Evolutionary conservation across 2,797 vertebrate genomes (phyloP).

Genomic region (Tinamus major): DNA sequence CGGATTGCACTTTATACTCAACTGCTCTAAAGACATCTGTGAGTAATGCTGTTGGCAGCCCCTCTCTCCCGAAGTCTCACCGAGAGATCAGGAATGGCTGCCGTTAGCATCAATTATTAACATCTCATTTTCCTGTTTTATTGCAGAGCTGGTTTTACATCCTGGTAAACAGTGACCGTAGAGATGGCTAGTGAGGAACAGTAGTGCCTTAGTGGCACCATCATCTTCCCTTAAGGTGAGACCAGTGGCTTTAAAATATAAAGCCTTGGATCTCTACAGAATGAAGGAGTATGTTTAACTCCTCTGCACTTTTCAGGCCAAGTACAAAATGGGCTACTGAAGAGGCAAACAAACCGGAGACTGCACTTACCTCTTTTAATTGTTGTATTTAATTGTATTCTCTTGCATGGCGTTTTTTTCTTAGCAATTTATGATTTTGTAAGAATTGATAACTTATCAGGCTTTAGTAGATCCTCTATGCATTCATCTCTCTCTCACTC

Average conservation of each 20-base stretch:
- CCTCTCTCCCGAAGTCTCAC: background rate
- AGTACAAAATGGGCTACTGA: background rate
- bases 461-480: constrained; percentile 52
- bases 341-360: background rate
- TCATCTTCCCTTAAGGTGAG: background rate
- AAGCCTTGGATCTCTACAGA: background rate
- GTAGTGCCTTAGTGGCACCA: constrained; percentile 1
- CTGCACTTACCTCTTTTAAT: background rate
- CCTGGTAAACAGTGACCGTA: background rate
- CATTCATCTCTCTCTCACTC: constrained; percentile 22
- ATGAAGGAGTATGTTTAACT: background rate
- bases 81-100: background rate
- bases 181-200: background rate
- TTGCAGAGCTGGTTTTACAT: background rate
- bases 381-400: background rate
- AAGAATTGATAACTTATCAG: constrained; percentile 56
- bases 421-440: constrained; percentile 12
- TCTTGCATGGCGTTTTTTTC: background rate
- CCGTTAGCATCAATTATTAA: background rate
- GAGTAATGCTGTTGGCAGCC: fast-evolving
- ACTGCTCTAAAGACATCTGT: background rate
- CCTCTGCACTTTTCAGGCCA: background rate
- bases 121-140: background rate
- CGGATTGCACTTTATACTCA: background rate
- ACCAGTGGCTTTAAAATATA: background rate